Conservation (phyloP, 2,888 invertebrate species). For the Lepidochrysops patricia region DNA sequence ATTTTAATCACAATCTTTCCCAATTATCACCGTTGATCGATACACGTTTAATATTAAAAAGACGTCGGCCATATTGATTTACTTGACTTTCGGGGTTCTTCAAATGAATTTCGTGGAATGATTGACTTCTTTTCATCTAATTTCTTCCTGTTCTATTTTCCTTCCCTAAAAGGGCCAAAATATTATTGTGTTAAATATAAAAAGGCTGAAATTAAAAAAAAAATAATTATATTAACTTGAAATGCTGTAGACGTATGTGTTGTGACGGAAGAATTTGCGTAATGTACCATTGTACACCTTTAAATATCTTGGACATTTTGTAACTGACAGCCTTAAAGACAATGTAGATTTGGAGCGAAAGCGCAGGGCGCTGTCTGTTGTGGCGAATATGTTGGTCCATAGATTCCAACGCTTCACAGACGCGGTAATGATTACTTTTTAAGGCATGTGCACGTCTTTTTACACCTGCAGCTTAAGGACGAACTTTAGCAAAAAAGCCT, state of each 20-base stretch:
- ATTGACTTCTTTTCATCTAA: background rate
- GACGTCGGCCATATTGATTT: background rate
- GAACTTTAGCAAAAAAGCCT: background rate
- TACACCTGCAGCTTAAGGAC: background rate
- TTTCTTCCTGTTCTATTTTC: background rate
- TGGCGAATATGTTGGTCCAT: background rate
- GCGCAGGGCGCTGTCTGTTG: background rate
- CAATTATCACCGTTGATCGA: background rate
- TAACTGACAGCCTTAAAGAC: background rate
- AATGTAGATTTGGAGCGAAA: background rate
- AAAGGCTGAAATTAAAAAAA: no score
- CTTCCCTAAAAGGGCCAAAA: no score
- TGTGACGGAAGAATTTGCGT: no score
- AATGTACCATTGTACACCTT: no score
- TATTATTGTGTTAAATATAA: no score
- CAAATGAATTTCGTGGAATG: background rate
- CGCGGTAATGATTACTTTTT: background rate
- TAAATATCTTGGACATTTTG: background rate
- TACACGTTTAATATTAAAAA: background rate
- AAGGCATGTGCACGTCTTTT: background rate
- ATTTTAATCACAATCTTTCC: background rate
- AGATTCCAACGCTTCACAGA: background rate
- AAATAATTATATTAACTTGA: no score
- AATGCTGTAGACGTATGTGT: no score
- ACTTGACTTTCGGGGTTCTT: background rate